Evolutionary conservation across 2,797 vertebrate species (phyloP).

Genomic region (Chaetophractus vellerosus): DNA sequence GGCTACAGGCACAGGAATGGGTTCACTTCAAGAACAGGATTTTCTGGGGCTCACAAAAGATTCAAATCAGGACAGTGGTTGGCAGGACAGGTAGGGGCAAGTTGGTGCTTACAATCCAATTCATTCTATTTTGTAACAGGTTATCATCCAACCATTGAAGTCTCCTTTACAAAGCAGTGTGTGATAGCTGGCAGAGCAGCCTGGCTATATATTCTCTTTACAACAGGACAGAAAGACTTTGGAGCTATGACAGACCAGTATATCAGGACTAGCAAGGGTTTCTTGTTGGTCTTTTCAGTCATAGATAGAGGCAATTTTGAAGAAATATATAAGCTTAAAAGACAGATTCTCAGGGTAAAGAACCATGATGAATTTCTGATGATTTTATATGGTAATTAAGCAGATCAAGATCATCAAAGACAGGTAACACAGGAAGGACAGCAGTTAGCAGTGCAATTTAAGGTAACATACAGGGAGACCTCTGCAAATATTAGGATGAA

Average conservation of each 20-base stretch:
- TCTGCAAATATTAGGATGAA: conserved; percentile 98
- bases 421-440: conserved; percentile 97
- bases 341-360: conserved; percentile 97
- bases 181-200: conserved; percentile 96
- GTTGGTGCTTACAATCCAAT: neutral
- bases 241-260: conserved; percentile 93
- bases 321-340: conserved; percentile 99
- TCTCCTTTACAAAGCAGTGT: conserved; percentile 97
- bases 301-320: conserved; percentile 91
- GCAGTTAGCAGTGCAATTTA: conserved; percentile 95
- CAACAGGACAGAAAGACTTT: too few species aligned
- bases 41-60: too few species aligned
- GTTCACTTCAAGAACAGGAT: too few species aligned
- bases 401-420: conserved; percentile 96
- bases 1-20: too few species aligned
- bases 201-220: conserved; percentile 96
- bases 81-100: too few species aligned
- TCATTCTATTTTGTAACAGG: conserved; percentile 97
- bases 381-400: conserved; percentile 98
- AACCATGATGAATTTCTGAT: conserved; percentile 97
- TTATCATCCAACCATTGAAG: conserved; percentile 98
- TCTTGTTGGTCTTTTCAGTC: conserved; percentile 97
- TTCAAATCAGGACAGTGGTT: too few species aligned
- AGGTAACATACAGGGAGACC: conserved; percentile 97
- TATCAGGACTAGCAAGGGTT: conserved; percentile 97